Evolutionary conservation across 2,888 invertebrate genomes (phyloP).

Genomic region (Acronicta aceris): DNA sequence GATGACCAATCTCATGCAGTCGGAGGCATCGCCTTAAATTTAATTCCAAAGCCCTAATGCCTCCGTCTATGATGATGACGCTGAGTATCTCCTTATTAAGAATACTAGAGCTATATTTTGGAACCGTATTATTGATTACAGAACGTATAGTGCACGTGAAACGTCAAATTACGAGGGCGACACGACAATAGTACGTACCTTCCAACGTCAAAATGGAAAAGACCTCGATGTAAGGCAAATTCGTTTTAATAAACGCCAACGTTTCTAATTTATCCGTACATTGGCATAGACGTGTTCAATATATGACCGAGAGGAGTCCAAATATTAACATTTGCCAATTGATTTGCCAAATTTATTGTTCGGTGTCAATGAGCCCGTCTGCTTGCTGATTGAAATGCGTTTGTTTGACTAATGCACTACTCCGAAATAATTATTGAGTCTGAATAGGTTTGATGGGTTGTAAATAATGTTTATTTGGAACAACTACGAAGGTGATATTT

Average conservation of each 20-base stretch:
- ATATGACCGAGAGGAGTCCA: constrained; percentile 57
- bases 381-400: constrained; percentile 74
- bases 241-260: constrained; percentile 40
- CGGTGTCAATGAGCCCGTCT: constrained; percentile 75
- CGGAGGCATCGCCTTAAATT: too few relatives aligned
- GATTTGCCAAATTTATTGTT: constrained; percentile 76
- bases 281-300: constrained; percentile 56
- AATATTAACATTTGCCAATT: constrained; percentile 73
- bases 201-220: constrained; percentile 11
- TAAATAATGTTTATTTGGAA: constrained; percentile 22
- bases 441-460: constrained; percentile 31
- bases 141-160: too few relatives aligned
- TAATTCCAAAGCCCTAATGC: too few relatives aligned
- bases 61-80: too few relatives aligned
- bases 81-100: too few relatives aligned
- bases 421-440: constrained; percentile 43
- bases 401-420: constrained; percentile 51
- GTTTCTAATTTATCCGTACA: constrained; percentile 43
- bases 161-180: too few relatives aligned
- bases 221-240: constrained; percentile 25
- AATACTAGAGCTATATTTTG: too few relatives aligned
- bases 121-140: too few relatives aligned
- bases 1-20: too few relatives aligned
- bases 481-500: constrained; percentile 6
- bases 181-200: background rate